Conservation (phyloP, 2,113 vertebrate species). For the Ochotona curzoniae region DNA sequence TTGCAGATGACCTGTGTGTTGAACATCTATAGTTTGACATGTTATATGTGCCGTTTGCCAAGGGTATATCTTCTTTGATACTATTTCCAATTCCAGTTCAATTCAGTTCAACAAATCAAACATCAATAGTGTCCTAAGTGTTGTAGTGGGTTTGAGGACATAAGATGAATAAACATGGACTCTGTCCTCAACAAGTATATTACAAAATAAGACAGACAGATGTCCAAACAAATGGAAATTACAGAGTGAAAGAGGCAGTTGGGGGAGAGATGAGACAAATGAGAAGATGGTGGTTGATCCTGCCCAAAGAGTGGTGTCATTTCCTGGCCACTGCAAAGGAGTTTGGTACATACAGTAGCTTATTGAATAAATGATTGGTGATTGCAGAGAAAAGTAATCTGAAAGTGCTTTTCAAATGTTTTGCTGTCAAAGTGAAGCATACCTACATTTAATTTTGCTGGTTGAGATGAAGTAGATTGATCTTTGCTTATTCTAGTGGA, state of each 20-base stretch:
- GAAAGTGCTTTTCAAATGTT: background rate
- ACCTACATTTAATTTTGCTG: background rate
- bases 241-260: background rate
- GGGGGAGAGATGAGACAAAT: background rate
- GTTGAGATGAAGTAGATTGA: background rate
- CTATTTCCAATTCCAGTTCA: background rate
- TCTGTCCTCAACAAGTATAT: background rate
- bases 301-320: background rate
- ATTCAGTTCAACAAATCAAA: background rate
- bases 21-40: background rate
- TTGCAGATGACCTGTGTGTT: background rate
- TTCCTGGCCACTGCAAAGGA: background rate
- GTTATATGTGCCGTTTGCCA: background rate
- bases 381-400: background rate
- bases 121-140: background rate
- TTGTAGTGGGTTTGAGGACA: background rate
- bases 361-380: background rate
- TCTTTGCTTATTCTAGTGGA: background rate
- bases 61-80: background rate
- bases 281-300: background rate
- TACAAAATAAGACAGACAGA: background rate
- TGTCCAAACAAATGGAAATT: background rate
- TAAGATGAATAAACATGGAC: background rate
- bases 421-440: background rate
- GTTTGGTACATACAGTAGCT: background rate